A percentile compares a stretch with the other conserved stretches of the same genome.
phyloP scores from a whole-genome alignment of 2,797 vertebrate species.

The Naso thynnoides region DNA sequence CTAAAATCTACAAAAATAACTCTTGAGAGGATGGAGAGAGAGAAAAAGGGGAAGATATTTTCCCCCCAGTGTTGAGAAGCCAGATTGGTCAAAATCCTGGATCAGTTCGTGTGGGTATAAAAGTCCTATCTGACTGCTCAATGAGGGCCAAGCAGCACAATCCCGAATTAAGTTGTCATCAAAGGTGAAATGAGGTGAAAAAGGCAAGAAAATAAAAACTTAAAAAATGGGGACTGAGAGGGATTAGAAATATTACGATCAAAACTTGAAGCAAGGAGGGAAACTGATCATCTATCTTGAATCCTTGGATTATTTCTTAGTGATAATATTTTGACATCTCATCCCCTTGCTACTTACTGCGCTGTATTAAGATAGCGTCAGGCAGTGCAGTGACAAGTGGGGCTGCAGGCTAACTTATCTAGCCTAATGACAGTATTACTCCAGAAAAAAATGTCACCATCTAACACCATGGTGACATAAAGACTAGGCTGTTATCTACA shows the following conservation, averaged over 20 bases:
- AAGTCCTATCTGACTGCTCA: constrained; percentile 60
- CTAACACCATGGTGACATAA: constrained; percentile 30
- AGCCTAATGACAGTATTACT: constrained; percentile 41
- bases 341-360: constrained; percentile 64
- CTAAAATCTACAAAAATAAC: constrained; percentile 30
- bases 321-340: constrained; percentile 76
- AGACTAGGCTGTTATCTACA: constrained; percentile 44
- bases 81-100: constrained; percentile 55
- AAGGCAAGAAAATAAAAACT: constrained; percentile 46
- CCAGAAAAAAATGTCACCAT: constrained; percentile 38
- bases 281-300: constrained; percentile 67
- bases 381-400: constrained; percentile 36
- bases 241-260: constrained; percentile 75
- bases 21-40: constrained; percentile 28
- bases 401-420: constrained; percentile 58
- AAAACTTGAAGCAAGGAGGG: constrained; percentile 67
- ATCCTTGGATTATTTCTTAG: constrained; percentile 71
- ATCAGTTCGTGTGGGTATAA: constrained; percentile 51
- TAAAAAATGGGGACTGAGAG: constrained; percentile 44
- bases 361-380: constrained; percentile 68
- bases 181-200: constrained; percentile 66
- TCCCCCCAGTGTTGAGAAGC: constrained; percentile 25
- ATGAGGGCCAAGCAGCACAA: constrained; percentile 36
- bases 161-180: constrained; percentile 60
- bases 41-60: constrained; percentile 9